Percentiles rank a stretch among this genome's conserved stretches.
These are phyloP conservation scores for Aythya fuligula DNA, from an alignment of 2,797 vertebrate genomes.

Conservation along the genomic window DNA sequence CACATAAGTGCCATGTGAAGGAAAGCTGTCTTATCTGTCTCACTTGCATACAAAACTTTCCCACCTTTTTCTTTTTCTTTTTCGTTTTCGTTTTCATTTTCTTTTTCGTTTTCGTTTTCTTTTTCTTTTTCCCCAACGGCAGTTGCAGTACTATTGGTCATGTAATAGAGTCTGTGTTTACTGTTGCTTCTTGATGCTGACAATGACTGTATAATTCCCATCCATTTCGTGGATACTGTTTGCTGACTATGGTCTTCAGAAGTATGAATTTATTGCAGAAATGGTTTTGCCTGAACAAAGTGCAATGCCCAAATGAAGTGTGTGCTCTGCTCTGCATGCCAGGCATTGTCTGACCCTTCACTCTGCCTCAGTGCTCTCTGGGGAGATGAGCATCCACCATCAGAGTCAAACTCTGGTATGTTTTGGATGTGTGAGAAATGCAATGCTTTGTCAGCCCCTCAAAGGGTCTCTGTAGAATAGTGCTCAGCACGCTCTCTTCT, in stretches of 20 bases:
- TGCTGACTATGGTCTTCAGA: background rate
- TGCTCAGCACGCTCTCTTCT: background rate
- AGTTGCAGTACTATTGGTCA: background rate
- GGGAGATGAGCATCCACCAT: background rate
- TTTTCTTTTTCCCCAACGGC: background rate
- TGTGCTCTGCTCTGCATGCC: background rate
- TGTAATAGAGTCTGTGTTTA: background rate
- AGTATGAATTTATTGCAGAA: background rate
- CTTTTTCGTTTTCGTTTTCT: background rate
- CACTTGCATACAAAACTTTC: background rate
- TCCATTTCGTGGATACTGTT: constrained; percentile 6
- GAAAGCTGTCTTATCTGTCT: background rate
- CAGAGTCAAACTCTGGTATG: background rate
- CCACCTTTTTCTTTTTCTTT: background rate
- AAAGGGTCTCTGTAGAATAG: background rate
- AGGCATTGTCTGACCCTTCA: background rate
- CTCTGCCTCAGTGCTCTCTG: background rate
- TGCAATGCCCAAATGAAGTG: background rate
- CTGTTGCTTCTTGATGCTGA: background rate
- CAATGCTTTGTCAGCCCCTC: background rate
- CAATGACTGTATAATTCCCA: background rate
- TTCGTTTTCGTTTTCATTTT: background rate
- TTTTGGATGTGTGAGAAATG: background rate
- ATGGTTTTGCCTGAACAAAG: background rate
- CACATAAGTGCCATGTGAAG: background rate